Percentiles rank a stretch among this genome's conserved stretches.
Evolutionary conservation across 2,797 vertebrate genomes (phyloP).

Genomic region (Poliocrania exsul): DNA sequence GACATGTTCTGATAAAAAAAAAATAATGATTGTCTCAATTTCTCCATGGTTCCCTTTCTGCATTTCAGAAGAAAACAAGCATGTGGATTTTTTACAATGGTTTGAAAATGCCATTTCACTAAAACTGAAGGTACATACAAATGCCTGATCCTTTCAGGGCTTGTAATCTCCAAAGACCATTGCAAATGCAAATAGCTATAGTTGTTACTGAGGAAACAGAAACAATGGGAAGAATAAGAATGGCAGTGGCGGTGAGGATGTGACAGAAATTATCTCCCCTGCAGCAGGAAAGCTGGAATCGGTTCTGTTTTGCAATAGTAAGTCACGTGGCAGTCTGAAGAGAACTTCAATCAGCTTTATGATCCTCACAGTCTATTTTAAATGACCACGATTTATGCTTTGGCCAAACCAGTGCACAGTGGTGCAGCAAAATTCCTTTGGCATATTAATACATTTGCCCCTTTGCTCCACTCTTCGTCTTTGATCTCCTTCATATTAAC

Average conservation of each 20-base stretch:
- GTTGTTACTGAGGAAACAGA: constrained; percentile 21
- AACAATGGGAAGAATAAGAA: constrained; percentile 7
- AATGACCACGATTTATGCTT: not conserved
- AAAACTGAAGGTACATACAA: not conserved
- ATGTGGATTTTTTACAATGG: not conserved
- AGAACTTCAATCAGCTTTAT: constrained; percentile 27
- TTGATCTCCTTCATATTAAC: not conserved
- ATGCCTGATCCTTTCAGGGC: not conserved
- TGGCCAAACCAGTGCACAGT: not conserved
- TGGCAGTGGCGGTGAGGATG: not conserved
- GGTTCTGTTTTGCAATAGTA: not conserved
- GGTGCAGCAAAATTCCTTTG: not conserved
- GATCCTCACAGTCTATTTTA: not conserved
- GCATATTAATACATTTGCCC: not conserved
- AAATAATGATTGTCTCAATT: not conserved
- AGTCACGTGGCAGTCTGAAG: constrained; percentile 16
- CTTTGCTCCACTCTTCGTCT: not conserved
- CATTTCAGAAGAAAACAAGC: not conserved
- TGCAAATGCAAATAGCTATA: constrained; percentile 7
- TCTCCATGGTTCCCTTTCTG: not conserved
- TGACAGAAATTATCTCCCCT: not conserved
- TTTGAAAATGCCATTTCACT: not conserved
- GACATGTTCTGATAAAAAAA: not conserved
- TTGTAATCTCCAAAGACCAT: not conserved
- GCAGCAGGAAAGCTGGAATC: not conserved